These are phyloP conservation scores for Aurelia sp. DNA, from an alignment of 30 jellyfish, hydroid and myxozoan genomes.

Conservation along the genomic window DNA sequence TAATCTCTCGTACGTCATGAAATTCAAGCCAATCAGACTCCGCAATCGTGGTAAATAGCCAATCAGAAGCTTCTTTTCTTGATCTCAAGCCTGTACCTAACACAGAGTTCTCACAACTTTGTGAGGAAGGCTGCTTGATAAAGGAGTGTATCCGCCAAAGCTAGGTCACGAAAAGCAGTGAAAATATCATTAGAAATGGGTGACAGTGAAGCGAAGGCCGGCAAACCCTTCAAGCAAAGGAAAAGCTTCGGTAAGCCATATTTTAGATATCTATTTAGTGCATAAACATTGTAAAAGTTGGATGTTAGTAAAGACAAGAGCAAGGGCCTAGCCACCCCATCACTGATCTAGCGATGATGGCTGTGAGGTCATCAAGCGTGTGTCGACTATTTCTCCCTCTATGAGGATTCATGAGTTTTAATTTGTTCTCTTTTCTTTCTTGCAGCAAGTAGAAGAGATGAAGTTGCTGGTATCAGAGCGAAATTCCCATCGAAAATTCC, in stretches of 20 bases:
- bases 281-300: not conserved
- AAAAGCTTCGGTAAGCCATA: constrained; percentile 90
- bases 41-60: no score
- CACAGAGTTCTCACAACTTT: no score
- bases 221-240: constrained; percentile 97
- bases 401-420: not conserved
- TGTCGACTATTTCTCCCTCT: no score
- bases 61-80: no score
- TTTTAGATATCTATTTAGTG: not conserved
- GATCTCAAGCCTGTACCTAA: no score
- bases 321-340: not conserved
- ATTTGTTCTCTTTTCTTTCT: constrained; percentile 1
- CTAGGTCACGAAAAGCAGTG: no score
- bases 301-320: not conserved
- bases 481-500: constrained; percentile 98
- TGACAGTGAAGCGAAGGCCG: constrained; percentile 90
- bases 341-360: no score
- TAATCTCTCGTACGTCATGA: no score
- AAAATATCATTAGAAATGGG: constrained; percentile 61
- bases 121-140: no score
- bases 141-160: no score
- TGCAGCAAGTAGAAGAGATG: constrained; percentile 99
- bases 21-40: no score
- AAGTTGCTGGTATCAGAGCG: constrained; percentile 99
- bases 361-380: not conserved